Conservation (phyloP, 53 echinoderm and acorn worm species). For the Echinarachnius parma region DNA sequence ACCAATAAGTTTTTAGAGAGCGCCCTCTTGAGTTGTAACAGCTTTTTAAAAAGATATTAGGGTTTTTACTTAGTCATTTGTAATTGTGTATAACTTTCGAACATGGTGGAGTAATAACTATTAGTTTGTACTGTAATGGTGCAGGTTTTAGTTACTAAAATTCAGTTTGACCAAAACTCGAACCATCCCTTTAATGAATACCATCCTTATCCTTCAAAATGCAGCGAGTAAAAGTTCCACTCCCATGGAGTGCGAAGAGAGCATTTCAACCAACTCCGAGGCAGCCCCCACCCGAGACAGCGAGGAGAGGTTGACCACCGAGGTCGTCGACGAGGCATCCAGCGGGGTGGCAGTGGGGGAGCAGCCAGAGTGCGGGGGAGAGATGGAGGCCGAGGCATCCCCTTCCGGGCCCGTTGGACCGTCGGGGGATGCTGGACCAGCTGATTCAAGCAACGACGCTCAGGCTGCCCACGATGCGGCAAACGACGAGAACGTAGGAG, state of each 20-base stretch:
- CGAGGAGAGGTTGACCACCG: neutral
- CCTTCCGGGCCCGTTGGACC: neutral
- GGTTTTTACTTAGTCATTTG: too few relatives aligned
- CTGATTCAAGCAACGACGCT: conserved; percentile 35
- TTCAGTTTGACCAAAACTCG: too few relatives aligned
- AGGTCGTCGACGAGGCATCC: neutral
- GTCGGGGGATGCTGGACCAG: conserved; percentile 17
- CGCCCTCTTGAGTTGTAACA: too few relatives aligned
- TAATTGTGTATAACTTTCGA: too few relatives aligned
- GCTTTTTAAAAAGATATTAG: too few relatives aligned
- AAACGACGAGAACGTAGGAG: neutral
- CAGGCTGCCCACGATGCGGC: neutral
- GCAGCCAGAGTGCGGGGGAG: neutral
- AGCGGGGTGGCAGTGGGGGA: neutral
- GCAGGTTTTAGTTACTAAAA: too few relatives aligned
- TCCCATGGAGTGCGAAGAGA: conserved; percentile 22
- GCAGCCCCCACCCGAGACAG: conserved; percentile 16
- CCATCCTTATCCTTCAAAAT: too few relatives aligned
- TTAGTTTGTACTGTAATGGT: too few relatives aligned
- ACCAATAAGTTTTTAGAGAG: too few relatives aligned
- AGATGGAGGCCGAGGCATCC: neutral
- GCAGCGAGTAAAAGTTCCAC: neutral
- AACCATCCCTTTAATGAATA: too few relatives aligned
- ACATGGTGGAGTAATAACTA: too few relatives aligned
- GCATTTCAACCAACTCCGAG: conserved; percentile 20